Evolutionary conservation across 2,888 invertebrate genomes (phyloP).

Genomic region (Drosophila eohydei): DNA sequence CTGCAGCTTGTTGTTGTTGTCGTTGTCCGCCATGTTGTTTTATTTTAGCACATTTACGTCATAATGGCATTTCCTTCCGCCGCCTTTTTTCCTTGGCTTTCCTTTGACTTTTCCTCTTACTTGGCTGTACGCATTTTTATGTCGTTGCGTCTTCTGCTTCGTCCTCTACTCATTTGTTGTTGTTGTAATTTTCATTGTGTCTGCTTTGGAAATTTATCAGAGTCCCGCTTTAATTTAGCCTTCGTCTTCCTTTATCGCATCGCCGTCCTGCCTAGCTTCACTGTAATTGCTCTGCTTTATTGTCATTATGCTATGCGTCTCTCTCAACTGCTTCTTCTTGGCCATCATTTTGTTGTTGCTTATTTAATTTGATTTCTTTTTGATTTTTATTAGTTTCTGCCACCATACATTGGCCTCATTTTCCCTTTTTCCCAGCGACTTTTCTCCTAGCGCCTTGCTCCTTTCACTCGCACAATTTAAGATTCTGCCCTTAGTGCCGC

Average conservation of each 20-base stretch:
- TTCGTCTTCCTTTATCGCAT: conserved; percentile 45
- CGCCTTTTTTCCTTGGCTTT: conserved; percentile 48
- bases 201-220: conserved; percentile 64
- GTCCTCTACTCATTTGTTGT: background rate
- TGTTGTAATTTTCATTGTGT: conserved; percentile 68
- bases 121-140: conserved; percentile 68
- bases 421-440: conserved; percentile 20
- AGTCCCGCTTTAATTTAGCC: conserved; percentile 58
- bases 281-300: conserved; percentile 71
- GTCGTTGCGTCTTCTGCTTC: conserved; percentile 23
- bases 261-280: conserved; percentile 24
- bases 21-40: conserved; percentile 79
- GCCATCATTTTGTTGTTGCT: conserved; percentile 47
- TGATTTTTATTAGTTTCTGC: conserved; percentile 73
- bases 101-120: conserved; percentile 66
- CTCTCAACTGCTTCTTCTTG: conserved; percentile 29
- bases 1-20: conserved; percentile 39
- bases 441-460: background rate
- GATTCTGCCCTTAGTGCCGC: conserved; percentile 11
- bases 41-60: conserved; percentile 82
- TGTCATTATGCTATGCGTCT: conserved; percentile 33
- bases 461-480: conserved; percentile 10
- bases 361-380: conserved; percentile 79
- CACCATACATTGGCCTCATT: conserved; percentile 63
- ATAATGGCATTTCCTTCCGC: conserved; percentile 81